Evolutionary conservation across 1,140 invertebrate genomes (phyloP), one percentile per base, ranked within the genome.

Genomic region (Zaprionus inermis): DNA sequence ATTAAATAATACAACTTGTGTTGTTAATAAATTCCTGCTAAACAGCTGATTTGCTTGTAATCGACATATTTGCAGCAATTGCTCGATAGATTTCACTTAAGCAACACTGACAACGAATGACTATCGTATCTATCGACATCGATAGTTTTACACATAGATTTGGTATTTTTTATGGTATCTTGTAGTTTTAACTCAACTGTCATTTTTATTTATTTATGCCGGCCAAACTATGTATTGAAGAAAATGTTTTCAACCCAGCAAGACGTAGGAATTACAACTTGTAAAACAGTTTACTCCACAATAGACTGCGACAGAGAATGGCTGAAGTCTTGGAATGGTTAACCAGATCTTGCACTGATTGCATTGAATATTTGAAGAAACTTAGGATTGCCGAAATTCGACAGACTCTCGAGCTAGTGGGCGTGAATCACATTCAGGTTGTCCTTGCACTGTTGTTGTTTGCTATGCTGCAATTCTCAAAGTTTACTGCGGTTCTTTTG

Each of bases 381-480:
- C 10, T 81, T 9, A 64, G 55, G 1, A 12, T 81, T 32, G 51
- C 36, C 11, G 84, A 88, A 28, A 38, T 88, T 5, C 71, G 84
- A n/a, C 81, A 78, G 20, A 63, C 52, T 3, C 24, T 88, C 2
- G 84, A 88, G 2, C 54, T 84, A 1, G 38, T 88, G 18, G 78
- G 84, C 4, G 61, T 81, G 1, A 67, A 80, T 5, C 73, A 88
- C 22, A n/a, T 60, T 3, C 71, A 89, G 30, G 52, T 88, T 18
- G 3, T 76, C 7, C 14, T 58, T 22, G 85, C 70, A 3, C 7
- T 90, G 2, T 12, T 89, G 0, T 4, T 78, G 6, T 84, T 84
- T 18, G 7, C 78, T 5, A 22, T 89, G 30, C 24, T 88, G n/a
- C 80, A 89, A 38, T 84, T 89, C 7, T 81, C 84, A 12, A 88